Evolutionary conservation across 2,888 invertebrate species (phyloP).

Genomic region (Xanthia icteritia): DNA sequence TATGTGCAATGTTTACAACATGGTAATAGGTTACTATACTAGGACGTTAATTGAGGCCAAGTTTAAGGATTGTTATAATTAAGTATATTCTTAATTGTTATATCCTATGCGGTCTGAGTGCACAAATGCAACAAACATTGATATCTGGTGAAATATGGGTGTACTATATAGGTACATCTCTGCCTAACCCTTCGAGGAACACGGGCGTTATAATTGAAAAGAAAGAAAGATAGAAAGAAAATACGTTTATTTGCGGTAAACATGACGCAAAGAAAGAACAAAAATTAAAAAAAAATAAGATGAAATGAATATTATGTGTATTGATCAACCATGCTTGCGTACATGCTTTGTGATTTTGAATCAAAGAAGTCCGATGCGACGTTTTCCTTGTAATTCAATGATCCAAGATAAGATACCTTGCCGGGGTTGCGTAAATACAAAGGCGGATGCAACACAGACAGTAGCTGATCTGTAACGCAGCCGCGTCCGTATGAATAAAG

Average conservation of each 20-base stretch:
- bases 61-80: background rate
- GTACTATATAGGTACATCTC: background rate
- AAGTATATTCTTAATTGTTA: background rate
- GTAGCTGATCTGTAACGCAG: too few relatives aligned
- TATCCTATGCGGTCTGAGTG: background rate
- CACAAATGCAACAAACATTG: background rate
- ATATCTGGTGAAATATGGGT: background rate
- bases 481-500: too few relatives aligned
- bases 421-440: background rate
- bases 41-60: background rate
- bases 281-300: too few relatives aligned
- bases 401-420: slow-evolving; percentile 9
- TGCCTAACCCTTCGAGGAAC: too few relatives aligned
- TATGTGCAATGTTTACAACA: slow-evolving; percentile 28
- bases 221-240: too few relatives aligned
- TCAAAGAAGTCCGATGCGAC: background rate
- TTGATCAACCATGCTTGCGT: background rate
- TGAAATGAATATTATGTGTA: background rate
- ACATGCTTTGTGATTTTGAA: background rate
- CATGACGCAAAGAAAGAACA: too few relatives aligned
- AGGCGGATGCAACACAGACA: too few relatives aligned
- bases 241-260: too few relatives aligned
- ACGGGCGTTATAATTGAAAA: background rate
- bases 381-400: background rate
- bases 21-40: background rate